phyloP scores from a whole-genome alignment of 2,888 invertebrate genomes.

The Strigamia transsilvanica region DNA sequence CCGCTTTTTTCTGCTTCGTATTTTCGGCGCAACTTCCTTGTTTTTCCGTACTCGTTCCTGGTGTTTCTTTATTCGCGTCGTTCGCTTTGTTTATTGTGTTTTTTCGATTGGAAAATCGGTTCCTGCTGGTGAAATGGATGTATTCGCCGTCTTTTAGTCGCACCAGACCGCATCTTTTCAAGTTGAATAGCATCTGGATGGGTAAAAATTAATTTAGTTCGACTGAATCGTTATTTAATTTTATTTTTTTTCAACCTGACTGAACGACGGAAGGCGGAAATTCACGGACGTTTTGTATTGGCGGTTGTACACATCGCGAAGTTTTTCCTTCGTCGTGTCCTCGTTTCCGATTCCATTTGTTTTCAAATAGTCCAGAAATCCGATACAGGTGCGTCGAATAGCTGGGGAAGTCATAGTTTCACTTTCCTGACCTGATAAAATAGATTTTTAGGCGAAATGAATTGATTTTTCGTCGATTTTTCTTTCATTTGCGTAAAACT shows the following conservation, averaged over 20 bases:
- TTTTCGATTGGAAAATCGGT: not conserved
- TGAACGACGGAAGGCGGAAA: not conserved
- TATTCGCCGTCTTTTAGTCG: not conserved
- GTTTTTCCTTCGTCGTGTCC: not conserved
- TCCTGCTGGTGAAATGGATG: not conserved
- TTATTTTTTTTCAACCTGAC: not conserved
- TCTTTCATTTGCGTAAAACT: not conserved
- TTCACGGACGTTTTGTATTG: not conserved
- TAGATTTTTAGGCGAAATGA: no score
- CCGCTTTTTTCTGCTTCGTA: not conserved
- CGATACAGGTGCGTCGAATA: not conserved
- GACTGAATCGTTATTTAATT: not conserved
- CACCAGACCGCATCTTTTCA: slow-evolving; percentile 3
- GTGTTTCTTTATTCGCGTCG: not conserved
- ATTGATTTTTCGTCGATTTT: not conserved
- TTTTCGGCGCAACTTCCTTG: not conserved
- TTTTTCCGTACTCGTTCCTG: not conserved
- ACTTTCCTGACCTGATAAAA: not conserved
- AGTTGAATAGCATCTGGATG: not conserved
- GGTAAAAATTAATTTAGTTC: not conserved
- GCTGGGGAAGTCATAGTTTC: not conserved
- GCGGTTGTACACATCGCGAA: not conserved
- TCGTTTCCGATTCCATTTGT: not conserved
- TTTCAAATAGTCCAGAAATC: not conserved
- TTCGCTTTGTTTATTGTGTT: not conserved